Percentiles rank a stretch among this genome's conserved stretches.
These are phyloP conservation scores for Listronotus bonariensis DNA, from an alignment of 1,140 invertebrate species.

Conservation along the genomic window DNA sequence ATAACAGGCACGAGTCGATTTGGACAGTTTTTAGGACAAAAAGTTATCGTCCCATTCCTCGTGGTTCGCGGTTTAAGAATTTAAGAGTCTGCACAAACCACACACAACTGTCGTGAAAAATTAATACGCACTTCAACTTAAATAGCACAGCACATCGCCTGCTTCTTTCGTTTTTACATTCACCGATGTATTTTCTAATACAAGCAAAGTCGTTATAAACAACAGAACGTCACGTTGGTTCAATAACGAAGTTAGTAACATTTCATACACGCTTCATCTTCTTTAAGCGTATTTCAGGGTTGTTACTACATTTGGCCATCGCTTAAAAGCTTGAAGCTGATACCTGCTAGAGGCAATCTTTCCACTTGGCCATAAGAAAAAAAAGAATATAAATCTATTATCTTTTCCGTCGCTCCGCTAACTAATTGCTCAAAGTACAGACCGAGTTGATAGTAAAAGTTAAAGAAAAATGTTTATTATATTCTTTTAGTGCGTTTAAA, in stretches of 20 bases:
- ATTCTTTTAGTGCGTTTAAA: too few species aligned
- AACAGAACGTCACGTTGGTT: slow-evolving; percentile 15
- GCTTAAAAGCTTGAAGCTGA: too few species aligned
- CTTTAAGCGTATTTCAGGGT: too few species aligned
- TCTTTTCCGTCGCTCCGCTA: too few species aligned
- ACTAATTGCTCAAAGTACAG: too few species aligned
- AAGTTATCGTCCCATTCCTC: slow-evolving; percentile 2
- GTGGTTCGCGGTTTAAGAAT: background rate
- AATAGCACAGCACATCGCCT: slow-evolving; percentile 22
- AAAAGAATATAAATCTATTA: too few species aligned
- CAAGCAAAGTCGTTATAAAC: slow-evolving; percentile 7
- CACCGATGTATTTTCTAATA: slow-evolving; percentile 7
- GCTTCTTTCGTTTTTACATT: slow-evolving; percentile 11
- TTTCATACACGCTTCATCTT: background rate
- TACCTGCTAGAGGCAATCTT: too few species aligned
- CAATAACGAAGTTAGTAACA: slow-evolving; percentile 9
- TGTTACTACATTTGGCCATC: too few species aligned
- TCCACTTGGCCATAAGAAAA: too few species aligned
- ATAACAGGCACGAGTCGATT: background rate
- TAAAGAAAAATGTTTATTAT: too few species aligned
- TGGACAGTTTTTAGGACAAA: too few species aligned
- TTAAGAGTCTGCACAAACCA: slow-evolving; percentile 15
- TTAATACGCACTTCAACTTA: slow-evolving; percentile 16
- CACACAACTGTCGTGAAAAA: slow-evolving; percentile 22
- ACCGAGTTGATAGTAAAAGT: too few species aligned